These are phyloP conservation scores for Megaptera novaeangliae DNA, from an alignment of 2,113 vertebrate species.

Conservation along the genomic window DNA sequence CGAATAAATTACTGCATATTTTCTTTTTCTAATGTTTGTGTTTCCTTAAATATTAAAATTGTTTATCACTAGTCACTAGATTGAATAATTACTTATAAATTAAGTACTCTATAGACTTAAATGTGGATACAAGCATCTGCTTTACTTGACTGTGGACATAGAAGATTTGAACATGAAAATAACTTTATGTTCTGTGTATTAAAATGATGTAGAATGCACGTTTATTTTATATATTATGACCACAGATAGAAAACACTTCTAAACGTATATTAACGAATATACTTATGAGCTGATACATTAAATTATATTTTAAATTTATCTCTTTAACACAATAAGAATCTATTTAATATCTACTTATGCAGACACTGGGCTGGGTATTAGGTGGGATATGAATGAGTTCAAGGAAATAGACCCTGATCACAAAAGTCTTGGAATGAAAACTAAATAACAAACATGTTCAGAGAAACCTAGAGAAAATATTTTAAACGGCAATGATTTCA, in stretches of 20 bases:
- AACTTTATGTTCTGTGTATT: background rate
- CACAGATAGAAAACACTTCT: background rate
- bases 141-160: background rate
- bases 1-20: background rate
- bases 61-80: background rate
- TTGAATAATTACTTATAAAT: background rate
- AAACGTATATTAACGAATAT: background rate
- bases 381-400: background rate
- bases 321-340: background rate
- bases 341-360: background rate
- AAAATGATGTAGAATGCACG: background rate
- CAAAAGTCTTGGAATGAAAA: constrained; percentile 1
- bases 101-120: background rate
- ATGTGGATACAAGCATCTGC: background rate
- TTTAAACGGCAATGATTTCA: background rate
- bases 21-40: background rate
- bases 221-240: background rate
- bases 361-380: background rate
- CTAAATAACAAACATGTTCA: background rate
- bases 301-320: background rate
- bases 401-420: background rate
- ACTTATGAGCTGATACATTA: background rate
- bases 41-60: background rate
- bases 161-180: background rate
- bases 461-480: background rate